Evolutionary conservation across 2,113 vertebrate genomes (phyloP), one percentile per base, ranked within the genome.

Genomic region (Pygoscelis antarcticus): DNA sequence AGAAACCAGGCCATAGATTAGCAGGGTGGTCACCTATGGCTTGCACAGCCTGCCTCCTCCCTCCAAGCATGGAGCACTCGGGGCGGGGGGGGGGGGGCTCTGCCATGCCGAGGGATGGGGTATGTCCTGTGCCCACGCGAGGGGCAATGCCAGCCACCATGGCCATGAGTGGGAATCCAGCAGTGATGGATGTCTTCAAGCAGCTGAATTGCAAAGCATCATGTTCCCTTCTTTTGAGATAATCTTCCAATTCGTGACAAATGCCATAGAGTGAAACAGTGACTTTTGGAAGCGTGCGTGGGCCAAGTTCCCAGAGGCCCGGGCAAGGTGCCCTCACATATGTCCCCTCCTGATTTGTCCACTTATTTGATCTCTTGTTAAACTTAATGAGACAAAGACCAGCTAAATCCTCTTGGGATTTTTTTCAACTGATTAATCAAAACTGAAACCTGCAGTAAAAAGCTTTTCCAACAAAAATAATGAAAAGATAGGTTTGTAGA

Each of bases 91-190:
- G 17, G 20, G 9, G 8, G 13, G 7, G 19, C 12, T 40, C 7
- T 82, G 74, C 40, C 29, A 0, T 52, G 29, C 17, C 9, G 1
- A 27, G 47, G 65, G 29, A 21, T 51, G 51, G 42, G 44, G 14
- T 36, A 23, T 1, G 0, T 38, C 44, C 26, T 0, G 0, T 60
- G 51, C 23, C 85, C 85, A 44, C 0, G 0, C 0, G 2, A 74
- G 14, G 42, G 42, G 23, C 66, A 75, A 5, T 1, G 6, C 16
- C 57, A 76, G 12, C 19, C 34, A 11, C 55, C 27, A 7, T 3
- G 58, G 60, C 34, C 49, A 7, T 0, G 1, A 26, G 7, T 6
- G 49, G 20, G 38, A 75, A 51, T 57, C 27, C 18, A 44, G 23
- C 4, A 47, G 38, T 6, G 42, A 57, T 0, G 5, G 26, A 51